Evolutionary conservation across 2,113 vertebrate genomes (phyloP).

Genomic region (Rhagologus leucostigma): DNA sequence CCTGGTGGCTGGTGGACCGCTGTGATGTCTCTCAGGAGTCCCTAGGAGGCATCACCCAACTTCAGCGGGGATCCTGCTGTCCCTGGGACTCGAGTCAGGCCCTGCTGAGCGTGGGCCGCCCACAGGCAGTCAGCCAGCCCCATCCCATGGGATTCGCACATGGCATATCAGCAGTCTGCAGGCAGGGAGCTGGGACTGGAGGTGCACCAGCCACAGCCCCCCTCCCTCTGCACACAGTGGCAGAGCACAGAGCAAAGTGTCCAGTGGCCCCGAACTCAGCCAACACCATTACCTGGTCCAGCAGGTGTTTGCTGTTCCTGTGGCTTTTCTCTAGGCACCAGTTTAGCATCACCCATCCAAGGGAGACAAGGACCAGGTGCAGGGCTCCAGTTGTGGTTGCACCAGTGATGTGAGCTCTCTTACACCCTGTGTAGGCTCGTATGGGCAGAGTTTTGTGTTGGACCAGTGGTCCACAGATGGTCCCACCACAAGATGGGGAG

Average conservation of each 20-base stretch:
- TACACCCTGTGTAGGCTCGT: neutral
- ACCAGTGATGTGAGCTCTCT: neutral
- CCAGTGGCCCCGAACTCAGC: neutral
- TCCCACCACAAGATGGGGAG: neutral
- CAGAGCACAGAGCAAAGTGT: neutral
- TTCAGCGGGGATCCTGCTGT: rapidly evolving
- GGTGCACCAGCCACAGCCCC: neutral
- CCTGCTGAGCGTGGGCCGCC: neutral
- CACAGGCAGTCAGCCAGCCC: neutral
- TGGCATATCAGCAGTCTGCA: neutral
- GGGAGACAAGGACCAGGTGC: neutral
- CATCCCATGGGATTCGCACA: neutral
- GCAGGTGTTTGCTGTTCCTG: neutral
- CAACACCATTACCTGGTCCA: neutral
- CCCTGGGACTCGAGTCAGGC: rapidly evolving
- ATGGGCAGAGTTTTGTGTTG: neutral
- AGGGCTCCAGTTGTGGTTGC: neutral
- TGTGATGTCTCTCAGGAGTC: neutral
- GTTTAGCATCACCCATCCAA: neutral
- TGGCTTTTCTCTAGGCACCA: neutral
- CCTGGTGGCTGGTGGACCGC: neutral
- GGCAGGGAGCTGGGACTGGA: neutral
- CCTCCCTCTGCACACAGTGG: neutral
- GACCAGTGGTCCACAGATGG: neutral
- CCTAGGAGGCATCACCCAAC: neutral